Evolutionary conservation across 2,888 invertebrate species (phyloP).

Genomic region (Euphydryas editha): DNA sequence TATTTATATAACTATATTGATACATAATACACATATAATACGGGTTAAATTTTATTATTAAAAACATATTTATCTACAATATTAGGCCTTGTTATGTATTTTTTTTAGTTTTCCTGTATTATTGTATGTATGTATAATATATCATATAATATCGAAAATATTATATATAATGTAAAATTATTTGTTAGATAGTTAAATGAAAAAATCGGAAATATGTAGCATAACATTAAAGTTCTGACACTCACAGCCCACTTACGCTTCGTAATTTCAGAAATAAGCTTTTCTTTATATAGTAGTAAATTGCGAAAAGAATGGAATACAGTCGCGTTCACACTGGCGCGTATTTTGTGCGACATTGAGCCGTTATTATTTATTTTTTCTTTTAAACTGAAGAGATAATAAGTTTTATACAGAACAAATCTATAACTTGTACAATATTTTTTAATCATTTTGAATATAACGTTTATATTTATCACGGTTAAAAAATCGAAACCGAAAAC

Average conservation of each 20-base stretch:
- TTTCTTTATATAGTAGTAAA: constrained; percentile 3
- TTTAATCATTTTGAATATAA: too few relatives aligned
- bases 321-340: constrained; percentile 17
- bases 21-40: too few relatives aligned
- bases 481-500: too few relatives aligned
- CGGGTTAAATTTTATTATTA: neutral
- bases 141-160: neutral
- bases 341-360: constrained; percentile 10
- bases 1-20: neutral
- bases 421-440: too few relatives aligned
- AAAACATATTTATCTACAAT: neutral
- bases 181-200: constrained; percentile 3
- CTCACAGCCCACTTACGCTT: constrained; percentile 26
- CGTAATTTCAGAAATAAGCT: constrained; percentile 10
- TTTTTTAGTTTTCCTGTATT: too few relatives aligned
- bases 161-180: neutral
- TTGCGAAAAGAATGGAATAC: constrained; percentile 7
- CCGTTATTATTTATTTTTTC: too few relatives aligned
- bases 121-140: neutral
- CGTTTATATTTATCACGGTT: too few relatives aligned
- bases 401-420: too few relatives aligned
- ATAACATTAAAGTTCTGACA: constrained; percentile 20
- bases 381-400: too few relatives aligned
- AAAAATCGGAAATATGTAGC: constrained; percentile 11
- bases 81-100: neutral